phyloP scores from a whole-genome alignment of 2,888 invertebrate species.

The Gortyna flavago region DNA sequence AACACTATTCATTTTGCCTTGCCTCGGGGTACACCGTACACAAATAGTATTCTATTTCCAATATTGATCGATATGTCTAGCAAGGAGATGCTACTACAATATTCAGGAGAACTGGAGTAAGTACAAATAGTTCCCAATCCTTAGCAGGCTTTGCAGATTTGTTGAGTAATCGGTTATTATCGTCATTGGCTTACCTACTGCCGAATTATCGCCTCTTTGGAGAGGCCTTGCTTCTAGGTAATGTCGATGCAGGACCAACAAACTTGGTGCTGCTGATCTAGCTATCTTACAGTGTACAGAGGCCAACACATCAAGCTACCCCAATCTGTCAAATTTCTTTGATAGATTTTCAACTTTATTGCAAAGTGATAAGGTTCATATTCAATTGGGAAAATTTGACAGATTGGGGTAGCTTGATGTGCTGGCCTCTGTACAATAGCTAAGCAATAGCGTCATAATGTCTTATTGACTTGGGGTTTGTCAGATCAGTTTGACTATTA shows the following conservation, averaged over 20 bases:
- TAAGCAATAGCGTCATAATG: not conserved
- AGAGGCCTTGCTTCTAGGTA: not conserved
- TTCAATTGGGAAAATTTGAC: too few relatives aligned
- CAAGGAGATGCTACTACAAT: conserved; percentile 27
- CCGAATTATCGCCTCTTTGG: not conserved
- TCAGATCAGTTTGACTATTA: too few relatives aligned
- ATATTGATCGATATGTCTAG: conserved; percentile 52
- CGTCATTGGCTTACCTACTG: not conserved
- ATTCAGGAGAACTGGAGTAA: conserved; percentile 17
- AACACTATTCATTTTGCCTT: conserved; percentile 54
- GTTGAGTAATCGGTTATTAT: conserved; percentile 7
- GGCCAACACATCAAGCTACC: too few relatives aligned
- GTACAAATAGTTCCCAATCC: conserved; percentile 5
- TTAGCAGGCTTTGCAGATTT: not conserved
- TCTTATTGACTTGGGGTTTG: not conserved
- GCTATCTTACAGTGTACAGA: not conserved
- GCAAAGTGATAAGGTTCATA: too few relatives aligned
- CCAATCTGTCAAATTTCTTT: too few relatives aligned
- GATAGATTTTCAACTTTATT: too few relatives aligned
- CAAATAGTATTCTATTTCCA: conserved; percentile 59
- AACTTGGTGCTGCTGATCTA: not conserved
- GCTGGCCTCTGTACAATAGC: too few relatives aligned
- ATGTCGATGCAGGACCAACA: not conserved
- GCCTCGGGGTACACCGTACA: conserved; percentile 51
- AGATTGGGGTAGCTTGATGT: too few relatives aligned